Evolutionary conservation across 2,797 vertebrate genomes (phyloP).

Genomic region (Hirundo rustica): DNA sequence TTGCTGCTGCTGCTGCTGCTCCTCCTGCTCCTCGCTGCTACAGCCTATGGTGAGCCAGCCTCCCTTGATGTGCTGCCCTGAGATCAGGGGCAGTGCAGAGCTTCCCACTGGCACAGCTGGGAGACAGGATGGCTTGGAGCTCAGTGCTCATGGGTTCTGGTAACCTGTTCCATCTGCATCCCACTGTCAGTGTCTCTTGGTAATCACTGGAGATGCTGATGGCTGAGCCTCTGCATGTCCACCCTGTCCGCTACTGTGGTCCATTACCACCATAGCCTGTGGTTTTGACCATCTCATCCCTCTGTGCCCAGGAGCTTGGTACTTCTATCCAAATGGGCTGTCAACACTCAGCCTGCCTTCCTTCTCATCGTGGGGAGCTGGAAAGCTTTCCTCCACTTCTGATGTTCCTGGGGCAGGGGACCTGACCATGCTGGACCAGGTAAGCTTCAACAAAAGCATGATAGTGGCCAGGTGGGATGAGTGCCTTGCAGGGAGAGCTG

Average conservation of each 20-base stretch:
- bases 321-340: slow-evolving; percentile 75
- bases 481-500: background rate
- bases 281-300: background rate
- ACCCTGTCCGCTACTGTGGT: background rate
- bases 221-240: background rate
- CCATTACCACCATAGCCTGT: background rate
- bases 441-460: background rate
- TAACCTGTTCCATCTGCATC: background rate
- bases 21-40: slow-evolving; percentile 67
- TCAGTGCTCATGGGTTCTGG: background rate
- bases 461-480: background rate
- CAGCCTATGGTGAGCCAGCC: slow-evolving; percentile 63
- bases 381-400: background rate
- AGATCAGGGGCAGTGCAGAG: background rate
- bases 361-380: slow-evolving; percentile 71
- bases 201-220: background rate
- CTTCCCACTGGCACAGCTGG: accelerated
- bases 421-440: slow-evolving; percentile 53
- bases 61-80: background rate
- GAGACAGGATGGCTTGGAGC: background rate
- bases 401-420: slow-evolving; percentile 42
- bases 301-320: slow-evolving; percentile 72
- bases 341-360: slow-evolving; percentile 10
- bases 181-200: background rate
- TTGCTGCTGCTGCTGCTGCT: slow-evolving; percentile 71